Conservation (phyloP, 2,797 vertebrate genomes). For the Steatocranus sp. region DNA sequence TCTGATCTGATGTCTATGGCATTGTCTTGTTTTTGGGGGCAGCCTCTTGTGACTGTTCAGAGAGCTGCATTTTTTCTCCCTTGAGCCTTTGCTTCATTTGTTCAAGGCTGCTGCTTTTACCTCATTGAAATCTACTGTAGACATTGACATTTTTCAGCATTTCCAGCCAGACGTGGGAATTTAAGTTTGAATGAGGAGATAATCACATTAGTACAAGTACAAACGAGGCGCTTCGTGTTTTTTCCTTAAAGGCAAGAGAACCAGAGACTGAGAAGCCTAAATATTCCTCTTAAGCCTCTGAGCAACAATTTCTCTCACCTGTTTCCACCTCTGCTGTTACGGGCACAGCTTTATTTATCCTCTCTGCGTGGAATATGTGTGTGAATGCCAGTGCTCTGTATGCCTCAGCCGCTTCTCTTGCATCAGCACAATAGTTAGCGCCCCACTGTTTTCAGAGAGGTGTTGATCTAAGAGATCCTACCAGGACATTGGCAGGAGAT, state of each 20-base stretch:
- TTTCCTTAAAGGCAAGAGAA: background rate
- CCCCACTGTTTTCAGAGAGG: slow-evolving; percentile 7
- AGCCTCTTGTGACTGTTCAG: background rate
- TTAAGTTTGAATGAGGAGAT: background rate
- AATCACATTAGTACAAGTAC: background rate
- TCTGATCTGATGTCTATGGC: background rate
- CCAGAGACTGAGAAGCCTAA: background rate
- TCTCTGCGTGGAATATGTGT: background rate
- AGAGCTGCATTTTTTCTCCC: background rate
- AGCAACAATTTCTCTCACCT: background rate
- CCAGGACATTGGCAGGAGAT: slow-evolving; percentile 26
- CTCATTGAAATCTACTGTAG: background rate
- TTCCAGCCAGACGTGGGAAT: fast-evolving
- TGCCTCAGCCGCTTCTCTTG: background rate
- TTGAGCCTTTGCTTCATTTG: background rate
- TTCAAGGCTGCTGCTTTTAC: background rate
- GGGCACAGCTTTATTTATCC: background rate
- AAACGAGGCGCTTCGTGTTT: fast-evolving
- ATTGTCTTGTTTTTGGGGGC: background rate
- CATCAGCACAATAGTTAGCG: background rate
- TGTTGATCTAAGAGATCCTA: slow-evolving; percentile 21
- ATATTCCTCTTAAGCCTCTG: background rate
- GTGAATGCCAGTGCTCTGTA: background rate
- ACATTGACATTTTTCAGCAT: background rate
- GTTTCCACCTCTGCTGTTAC: background rate